Base-by-base conservation (phyloP, 2,888 invertebrate genomes). In the Chironomus tentans region DNA sequence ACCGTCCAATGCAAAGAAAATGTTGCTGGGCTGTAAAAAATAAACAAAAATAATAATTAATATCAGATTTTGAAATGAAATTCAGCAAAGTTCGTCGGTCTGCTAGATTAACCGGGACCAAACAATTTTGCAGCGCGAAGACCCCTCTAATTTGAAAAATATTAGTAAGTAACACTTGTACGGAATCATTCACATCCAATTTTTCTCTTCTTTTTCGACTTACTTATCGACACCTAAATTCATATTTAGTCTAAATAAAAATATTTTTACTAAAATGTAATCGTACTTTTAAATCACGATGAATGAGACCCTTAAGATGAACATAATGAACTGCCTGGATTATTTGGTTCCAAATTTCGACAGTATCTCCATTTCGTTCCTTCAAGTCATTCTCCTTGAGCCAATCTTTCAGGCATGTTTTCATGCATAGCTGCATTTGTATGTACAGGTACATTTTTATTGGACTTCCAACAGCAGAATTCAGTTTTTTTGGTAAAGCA, bases 251-350 rank as follows among this genome's bases (percentile, higher is more conserved):
- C 38, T 38, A 38, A 7, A 38, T 38, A 10, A 77, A 61, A 24
- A 46, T 46, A 85, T 84, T 78, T 84, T 85, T 77, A 83, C 85
- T 65, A 7, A 24, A 62, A 62, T 62, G 12, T 62, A 12, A 12
- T 24, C 22, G 3, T 80, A 93, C 94, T 86, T 98, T 98, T 56
- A 98, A 87, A 84, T 98, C 98, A 70, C 98, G 88, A 83, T 99
- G 99, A 82, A 99, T 98, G 0, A 98, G 87, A 0, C 95, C 95
- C 78, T 92, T 91, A 0, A 91, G 84, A 84, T 99, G 98, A 0
- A 99, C 94, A 85, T 98, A 99, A 79, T 95, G 94, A 2, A 99
- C 97, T 0, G 98, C 98, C 77, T 92, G 90, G 0, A 97, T 91
- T 80, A 98, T 96, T 84, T 99, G 97, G 78, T 89, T 87, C 84